Conservation (phyloP, 37 sponge, comb jelly and placozoan species). For the Diacarnus erythraeanus region DNA sequence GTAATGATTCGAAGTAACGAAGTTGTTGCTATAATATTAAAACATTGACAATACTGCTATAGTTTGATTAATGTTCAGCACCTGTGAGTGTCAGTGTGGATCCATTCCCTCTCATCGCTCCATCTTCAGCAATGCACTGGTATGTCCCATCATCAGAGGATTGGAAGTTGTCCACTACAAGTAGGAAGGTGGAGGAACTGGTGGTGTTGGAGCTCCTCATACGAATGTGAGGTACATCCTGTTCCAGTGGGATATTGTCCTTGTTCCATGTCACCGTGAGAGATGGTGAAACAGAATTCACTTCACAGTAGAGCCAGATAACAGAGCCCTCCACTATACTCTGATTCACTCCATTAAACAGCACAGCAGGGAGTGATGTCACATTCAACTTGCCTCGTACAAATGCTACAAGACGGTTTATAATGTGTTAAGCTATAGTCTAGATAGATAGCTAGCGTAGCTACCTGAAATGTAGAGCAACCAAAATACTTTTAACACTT, state of each 20-base stretch:
- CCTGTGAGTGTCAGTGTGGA: slow-evolving; percentile 13
- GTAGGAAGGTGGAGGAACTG: slow-evolving; percentile 3
- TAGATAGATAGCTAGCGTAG: too few species aligned
- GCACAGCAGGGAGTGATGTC: slow-evolving; percentile 9
- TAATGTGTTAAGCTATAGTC: too few species aligned
- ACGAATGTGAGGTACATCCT: slow-evolving; percentile 36
- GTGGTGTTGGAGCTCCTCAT: slow-evolving; percentile 5
- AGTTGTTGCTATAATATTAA: not conserved
- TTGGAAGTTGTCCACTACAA: slow-evolving; percentile 27
- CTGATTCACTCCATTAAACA: not conserved
- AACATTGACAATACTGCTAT: not conserved
- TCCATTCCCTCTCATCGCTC: not conserved
- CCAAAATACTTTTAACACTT: too few species aligned
- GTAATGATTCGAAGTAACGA: not conserved
- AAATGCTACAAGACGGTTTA: too few species aligned
- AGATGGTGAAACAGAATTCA: not conserved
- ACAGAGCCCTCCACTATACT: slow-evolving; percentile 35
- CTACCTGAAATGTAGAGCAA: too few species aligned
- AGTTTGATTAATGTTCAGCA: not conserved
- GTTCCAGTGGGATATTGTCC: slow-evolving; percentile 1
- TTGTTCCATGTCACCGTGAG: slow-evolving; percentile 39
- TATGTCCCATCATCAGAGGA: slow-evolving; percentile 25
- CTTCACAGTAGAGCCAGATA: slow-evolving; percentile 31
- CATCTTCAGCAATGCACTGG: slow-evolving; percentile 8
- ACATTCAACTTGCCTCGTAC: not conserved